Evolutionary conservation across 2,888 invertebrate genomes (phyloP).

Genomic region (Autographa pulchrina): DNA sequence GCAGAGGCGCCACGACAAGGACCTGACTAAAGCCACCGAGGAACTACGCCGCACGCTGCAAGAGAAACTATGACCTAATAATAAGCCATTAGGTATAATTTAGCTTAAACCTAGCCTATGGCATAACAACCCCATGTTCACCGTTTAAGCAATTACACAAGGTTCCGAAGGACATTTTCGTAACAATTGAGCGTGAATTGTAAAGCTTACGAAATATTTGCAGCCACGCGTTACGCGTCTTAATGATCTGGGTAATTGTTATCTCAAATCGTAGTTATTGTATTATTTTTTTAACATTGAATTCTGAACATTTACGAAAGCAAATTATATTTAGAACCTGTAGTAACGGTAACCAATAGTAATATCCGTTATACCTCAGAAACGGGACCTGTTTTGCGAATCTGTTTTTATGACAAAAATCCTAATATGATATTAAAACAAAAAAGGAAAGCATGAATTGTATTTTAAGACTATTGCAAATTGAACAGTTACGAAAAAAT

Average conservation of each 20-base stretch:
- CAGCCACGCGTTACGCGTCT: constrained; percentile 46
- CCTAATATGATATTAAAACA: background rate
- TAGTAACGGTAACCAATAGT: background rate
- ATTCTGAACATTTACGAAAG: constrained; percentile 3
- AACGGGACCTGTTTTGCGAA: background rate
- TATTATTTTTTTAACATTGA: constrained; percentile 35
- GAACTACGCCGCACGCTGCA: constrained; percentile 93
- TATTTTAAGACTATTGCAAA: constrained; percentile 2
- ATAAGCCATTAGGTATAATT: constrained; percentile 62
- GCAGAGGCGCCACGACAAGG: constrained; percentile 86
- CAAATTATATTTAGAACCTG: constrained; percentile 2
- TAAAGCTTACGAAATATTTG: constrained; percentile 56
- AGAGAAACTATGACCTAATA: constrained; percentile 91
- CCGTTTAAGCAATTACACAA: constrained; percentile 63
- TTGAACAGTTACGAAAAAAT: background rate
- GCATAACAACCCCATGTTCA: constrained; percentile 60
- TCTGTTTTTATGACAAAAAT: too few species aligned
- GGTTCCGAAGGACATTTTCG: constrained; percentile 62
- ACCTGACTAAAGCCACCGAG: constrained; percentile 92
- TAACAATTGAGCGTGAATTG: constrained; percentile 67
- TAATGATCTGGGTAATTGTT: constrained; percentile 56
- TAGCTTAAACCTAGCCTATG: constrained; percentile 64
- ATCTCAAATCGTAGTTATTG: constrained; percentile 41
- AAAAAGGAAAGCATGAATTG: background rate
- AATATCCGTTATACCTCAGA: constrained; percentile 5